A percentile compares a stretch with the other conserved stretches of the same genome.
Conservation (phyloP, 1,140 invertebrate genomes). For the Zeugodacus cucurbitae region DNA sequence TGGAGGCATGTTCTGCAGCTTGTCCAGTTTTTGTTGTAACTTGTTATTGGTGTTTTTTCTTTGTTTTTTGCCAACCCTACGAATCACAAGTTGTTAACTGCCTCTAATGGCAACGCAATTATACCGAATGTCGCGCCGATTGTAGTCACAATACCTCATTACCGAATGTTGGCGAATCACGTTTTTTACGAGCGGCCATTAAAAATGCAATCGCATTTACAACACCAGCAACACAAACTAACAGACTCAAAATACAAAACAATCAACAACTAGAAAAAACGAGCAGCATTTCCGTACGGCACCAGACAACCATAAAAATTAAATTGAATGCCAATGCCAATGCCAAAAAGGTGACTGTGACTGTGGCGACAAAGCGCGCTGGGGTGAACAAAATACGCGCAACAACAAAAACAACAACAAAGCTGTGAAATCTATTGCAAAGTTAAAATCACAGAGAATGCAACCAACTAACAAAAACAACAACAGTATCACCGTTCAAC, state of each 20-base stretch:
- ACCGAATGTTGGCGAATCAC: conserved; percentile 29
- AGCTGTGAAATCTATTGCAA: conserved; percentile 28
- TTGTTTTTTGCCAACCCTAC: neutral
- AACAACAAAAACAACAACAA: neutral
- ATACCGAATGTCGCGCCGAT: neutral
- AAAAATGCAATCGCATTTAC: conserved; percentile 24
- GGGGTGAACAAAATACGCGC: neutral
- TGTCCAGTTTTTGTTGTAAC: neutral
- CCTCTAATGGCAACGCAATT: conserved; percentile 35
- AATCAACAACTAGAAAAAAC: neutral
- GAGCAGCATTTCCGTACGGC: neutral
- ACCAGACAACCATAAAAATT: conserved; percentile 2
- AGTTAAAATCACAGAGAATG: neutral
- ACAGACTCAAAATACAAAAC: neutral
- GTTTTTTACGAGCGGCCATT: conserved; percentile 22
- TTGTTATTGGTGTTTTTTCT: neutral
- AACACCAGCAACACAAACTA: neutral
- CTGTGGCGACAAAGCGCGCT: neutral
- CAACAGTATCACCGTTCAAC: neutral
- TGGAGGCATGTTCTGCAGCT: neutral
- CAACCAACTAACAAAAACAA: neutral
- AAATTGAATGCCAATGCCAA: conserved; percentile 32
- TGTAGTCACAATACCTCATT: conserved; percentile 22
- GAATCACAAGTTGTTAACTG: conserved; percentile 3
- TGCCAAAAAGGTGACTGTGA: neutral